Conservation (phyloP, 2,888 invertebrate genomes). For the Ormia ochracea region DNA sequence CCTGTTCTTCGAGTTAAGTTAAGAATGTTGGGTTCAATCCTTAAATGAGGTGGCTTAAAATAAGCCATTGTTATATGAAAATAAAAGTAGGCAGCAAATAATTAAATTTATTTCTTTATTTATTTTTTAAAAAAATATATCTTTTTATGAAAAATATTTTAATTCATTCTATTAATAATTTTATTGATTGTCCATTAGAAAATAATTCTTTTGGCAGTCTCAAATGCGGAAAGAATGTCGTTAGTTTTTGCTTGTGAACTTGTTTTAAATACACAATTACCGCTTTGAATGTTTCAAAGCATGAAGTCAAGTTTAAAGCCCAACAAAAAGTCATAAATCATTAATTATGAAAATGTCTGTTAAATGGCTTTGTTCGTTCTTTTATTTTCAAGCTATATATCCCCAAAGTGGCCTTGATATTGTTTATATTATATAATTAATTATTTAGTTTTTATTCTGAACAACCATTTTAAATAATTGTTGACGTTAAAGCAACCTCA, state of each 20-base stretch:
- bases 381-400: not conserved
- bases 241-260: not conserved
- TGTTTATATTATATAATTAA: constrained; percentile 38
- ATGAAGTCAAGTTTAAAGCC: not conserved
- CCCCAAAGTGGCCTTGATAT: constrained; percentile 30
- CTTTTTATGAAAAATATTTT: too few species aligned
- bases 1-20: too few species aligned
- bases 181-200: too few species aligned
- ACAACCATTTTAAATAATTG: constrained; percentile 41
- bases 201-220: too few species aligned
- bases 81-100: too few species aligned
- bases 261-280: not conserved
- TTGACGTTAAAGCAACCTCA: constrained; percentile 52
- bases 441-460: constrained; percentile 19
- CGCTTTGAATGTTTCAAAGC: not conserved
- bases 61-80: too few species aligned
- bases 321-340: constrained; percentile 28
- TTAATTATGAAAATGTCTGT: not conserved
- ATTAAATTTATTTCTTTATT: too few species aligned
- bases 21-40: too few species aligned
- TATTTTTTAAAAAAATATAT: too few species aligned
- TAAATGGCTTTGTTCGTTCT: not conserved
- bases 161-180: not conserved
- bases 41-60: too few species aligned
- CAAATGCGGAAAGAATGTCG: constrained; percentile 16